Conservation (phyloP, 2,113 vertebrate genomes). For the Trachemys scripta region DNA sequence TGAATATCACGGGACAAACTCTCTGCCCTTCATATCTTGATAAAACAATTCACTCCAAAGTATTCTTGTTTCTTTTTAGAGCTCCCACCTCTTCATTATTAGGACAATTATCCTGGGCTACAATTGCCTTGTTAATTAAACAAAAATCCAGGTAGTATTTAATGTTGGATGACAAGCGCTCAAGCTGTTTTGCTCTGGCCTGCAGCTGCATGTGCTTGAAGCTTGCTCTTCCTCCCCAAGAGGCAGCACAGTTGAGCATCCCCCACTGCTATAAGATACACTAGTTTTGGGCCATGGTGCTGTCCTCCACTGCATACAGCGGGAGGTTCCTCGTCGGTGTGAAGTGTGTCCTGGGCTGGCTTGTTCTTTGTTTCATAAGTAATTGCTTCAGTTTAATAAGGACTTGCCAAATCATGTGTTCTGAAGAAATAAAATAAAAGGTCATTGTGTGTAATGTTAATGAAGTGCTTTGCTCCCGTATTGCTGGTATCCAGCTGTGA, state of each 20-base stretch:
- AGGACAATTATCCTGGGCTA: too few relatives aligned
- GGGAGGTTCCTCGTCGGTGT: neutral
- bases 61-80: neutral
- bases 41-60: neutral
- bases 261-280: neutral
- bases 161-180: neutral
- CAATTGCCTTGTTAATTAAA: neutral
- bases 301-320: neutral
- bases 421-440: neutral
- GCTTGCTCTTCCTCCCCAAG: neutral
- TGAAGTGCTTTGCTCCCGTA: neutral
- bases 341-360: neutral
- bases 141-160: neutral
- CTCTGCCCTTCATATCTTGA: neutral
- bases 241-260: neutral
- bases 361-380: neutral
- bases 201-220: too few relatives aligned
- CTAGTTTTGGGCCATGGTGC: neutral
- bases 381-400: neutral
- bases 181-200: neutral
- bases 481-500: neutral
- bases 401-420: neutral
- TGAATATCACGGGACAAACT: neutral
- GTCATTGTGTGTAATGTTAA: neutral
- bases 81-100: neutral